These are phyloP conservation scores for Epizoanthus stellaris DNA, from an alignment of 92 coral and sea anemone genomes.

Conservation along the genomic window DNA sequence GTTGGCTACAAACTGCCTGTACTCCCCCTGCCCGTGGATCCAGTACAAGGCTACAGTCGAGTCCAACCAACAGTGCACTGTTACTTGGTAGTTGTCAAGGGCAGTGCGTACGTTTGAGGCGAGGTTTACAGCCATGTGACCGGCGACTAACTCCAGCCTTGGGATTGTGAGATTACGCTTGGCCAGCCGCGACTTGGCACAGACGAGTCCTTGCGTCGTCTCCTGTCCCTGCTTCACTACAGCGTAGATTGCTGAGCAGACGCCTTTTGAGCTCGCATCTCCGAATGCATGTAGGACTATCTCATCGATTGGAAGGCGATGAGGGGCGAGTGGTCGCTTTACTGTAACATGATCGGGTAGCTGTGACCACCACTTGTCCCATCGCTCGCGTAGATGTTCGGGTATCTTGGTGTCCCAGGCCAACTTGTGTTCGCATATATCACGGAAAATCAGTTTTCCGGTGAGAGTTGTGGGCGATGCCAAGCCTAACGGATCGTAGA, in stretches of 20 bases:
- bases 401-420: constrained; percentile 35
- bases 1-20: constrained; percentile 45
- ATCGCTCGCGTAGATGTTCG: constrained; percentile 4
- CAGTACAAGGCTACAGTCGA: constrained; percentile 30
- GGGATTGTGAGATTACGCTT: constrained; percentile 55
- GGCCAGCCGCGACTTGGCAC: constrained; percentile 56
- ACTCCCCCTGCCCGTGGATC: constrained; percentile 46
- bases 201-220: constrained; percentile 44
- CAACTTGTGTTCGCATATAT: background rate
- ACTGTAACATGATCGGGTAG: background rate
- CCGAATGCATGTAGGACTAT: constrained; percentile 33
- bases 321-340: constrained; percentile 12
- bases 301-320: background rate
- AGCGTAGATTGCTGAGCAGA: constrained; percentile 47
- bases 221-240: constrained; percentile 44
- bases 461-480: background rate
- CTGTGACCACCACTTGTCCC: constrained; percentile 12
- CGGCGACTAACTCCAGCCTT: constrained; percentile 51
- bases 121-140: constrained; percentile 63
- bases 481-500: constrained; percentile 25
- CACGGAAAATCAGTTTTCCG: constrained; percentile 6
- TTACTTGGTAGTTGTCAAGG: constrained; percentile 3
- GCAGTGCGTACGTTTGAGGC: constrained; percentile 41
- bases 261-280: constrained; percentile 37
- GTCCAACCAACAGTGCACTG: constrained; percentile 46